Evolutionary conservation across 1,140 invertebrate genomes (phyloP), one percentile per base, ranked within the genome.

Genomic region (Drosophila neocordata): DNA sequence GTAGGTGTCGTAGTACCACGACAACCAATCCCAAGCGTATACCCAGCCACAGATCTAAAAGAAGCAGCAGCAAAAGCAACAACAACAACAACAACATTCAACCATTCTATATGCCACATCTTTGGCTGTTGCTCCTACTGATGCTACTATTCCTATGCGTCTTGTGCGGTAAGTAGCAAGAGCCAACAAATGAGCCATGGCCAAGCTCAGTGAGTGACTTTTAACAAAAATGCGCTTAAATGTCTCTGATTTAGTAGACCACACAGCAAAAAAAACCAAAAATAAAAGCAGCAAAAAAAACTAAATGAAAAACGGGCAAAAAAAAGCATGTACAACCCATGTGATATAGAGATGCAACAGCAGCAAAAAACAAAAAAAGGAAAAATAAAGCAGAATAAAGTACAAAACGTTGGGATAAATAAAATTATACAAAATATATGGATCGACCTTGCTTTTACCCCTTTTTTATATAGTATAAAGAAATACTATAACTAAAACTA

Each of bases 141-240:
- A 55, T 74, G 60, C 62, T 85, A 11, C 53, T 85, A 27, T 51
- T 77, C 53, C 62, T 77, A 22, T 78, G 82, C 83, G 69, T 88
- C 65, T 65, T 85, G 48, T 82, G 74, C 60, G 82, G 82, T 85
- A 88, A 85, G 82, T 85, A 75, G 55, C 60, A 55, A 31, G 44
- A 15, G 20, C 15, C 55, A 67, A 38, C 75, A 73, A 84, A 84
- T 84, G 80, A 74, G 81, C 73, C 79, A 77, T 85, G 63, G 66
- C 41, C 55, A 61, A 75, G 76, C 55, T 67, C 76, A 79, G 65
- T 69, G 68, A 87, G 68, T 88, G 82, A 87, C 78, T 85, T 87
- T 87, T 85, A 70, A 69, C 75, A 78, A 88, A 56, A 85, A 88
- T 80, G 71, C 83, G 83, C 75, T 85, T 88, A 85, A 85, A 82